A percentile compares a stretch with the other conserved stretches of the same genome.
These are phyloP conservation scores for Habrosyne pyritoides DNA, from an alignment of 2,888 invertebrate species.

Conservation along the genomic window DNA sequence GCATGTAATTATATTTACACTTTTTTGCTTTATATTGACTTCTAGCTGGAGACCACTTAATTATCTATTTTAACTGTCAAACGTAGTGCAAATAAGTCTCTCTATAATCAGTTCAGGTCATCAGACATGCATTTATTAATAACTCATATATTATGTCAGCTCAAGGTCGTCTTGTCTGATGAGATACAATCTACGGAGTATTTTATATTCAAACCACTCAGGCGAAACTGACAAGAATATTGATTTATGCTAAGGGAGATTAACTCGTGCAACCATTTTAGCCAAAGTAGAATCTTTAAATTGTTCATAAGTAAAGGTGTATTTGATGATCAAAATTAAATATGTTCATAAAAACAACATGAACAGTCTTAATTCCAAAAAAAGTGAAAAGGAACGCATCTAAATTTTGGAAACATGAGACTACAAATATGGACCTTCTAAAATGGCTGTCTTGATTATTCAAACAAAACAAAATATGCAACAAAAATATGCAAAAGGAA, in stretches of 20 bases:
- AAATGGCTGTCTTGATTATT: no score
- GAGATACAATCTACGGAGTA: neutral
- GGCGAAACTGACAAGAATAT: neutral
- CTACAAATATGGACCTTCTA: no score
- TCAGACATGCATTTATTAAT: conserved; percentile 6
- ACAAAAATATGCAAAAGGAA: no score
- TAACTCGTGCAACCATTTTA: neutral
- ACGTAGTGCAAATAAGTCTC: no score
- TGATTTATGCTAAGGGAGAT: neutral
- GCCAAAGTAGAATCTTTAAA: neutral
- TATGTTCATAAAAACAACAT: neutral
- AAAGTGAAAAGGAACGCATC: no score
- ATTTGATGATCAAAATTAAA: neutral
- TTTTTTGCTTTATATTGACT: neutral
- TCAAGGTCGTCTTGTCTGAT: neutral
- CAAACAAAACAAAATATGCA: no score
- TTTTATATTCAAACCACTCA: neutral
- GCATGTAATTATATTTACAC: neutral
- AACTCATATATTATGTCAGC: neutral
- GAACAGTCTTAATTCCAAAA: neutral
- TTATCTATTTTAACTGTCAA: no score
- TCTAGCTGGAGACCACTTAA: neutral
- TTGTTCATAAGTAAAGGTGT: neutral
- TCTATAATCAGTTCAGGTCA: conserved; percentile 5
- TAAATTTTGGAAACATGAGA: no score